phyloP scores from a whole-genome alignment of 2,797 vertebrate genomes.

The Sphenodon punctatus region DNA sequence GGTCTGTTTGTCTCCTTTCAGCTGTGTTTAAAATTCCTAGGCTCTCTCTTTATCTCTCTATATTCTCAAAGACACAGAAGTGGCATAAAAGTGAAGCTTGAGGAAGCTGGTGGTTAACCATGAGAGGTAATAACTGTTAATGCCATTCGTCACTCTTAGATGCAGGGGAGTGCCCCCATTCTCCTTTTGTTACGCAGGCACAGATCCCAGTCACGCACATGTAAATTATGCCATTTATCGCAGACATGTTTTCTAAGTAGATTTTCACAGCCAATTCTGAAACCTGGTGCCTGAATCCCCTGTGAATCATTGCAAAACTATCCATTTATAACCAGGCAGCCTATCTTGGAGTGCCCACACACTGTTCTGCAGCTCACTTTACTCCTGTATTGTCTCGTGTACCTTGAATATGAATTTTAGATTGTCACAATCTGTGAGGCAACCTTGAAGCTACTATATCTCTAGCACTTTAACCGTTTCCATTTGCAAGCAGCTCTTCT shows the following conservation, averaged over 20 bases:
- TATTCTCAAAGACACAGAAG: neutral
- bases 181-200: neutral
- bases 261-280: neutral
- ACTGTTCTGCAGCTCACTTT: neutral
- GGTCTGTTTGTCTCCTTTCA: neutral
- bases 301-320: neutral
- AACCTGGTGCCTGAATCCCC: constrained; percentile 2
- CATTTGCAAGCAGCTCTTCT: neutral
- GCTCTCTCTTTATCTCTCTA: neutral
- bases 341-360: neutral
- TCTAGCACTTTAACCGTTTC: constrained; percentile 3
- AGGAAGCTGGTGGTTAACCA: neutral
- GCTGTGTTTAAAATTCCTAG: neutral
- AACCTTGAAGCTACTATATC: constrained; percentile 4
- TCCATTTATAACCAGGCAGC: neutral
- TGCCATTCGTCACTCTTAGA: neutral
- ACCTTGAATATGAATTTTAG: constrained; percentile 24
- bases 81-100: neutral
- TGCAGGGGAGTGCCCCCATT: neutral
- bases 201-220: neutral
- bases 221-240: fast-evolving
- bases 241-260: neutral
- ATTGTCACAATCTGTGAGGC: neutral
- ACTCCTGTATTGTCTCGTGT: constrained; percentile 9
- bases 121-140: neutral